Base-by-base conservation (phyloP, 2,113 vertebrate species). In the Gopherus flavomarginatus region DNA sequence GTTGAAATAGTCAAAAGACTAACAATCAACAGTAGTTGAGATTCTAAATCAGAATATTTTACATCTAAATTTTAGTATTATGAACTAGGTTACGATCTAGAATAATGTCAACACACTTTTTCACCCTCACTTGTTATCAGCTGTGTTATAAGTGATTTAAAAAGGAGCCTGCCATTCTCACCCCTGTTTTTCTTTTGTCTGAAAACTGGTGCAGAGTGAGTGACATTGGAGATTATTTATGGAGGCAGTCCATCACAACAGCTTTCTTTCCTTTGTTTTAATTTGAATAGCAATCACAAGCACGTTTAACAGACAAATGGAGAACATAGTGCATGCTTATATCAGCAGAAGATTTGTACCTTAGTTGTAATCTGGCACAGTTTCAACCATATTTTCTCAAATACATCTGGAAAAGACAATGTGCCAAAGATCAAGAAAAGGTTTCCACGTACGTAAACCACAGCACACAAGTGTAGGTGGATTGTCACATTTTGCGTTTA, bases 1-100 rank as follows among this genome's bases (percentile, higher is more conserved):
- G 90, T 93, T 69, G 81, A 95, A 85, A 89, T 89, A 94, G 96
- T 96, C 56, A 96, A 81, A 86, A 94, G 80, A 59, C 27, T 80
- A 90, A 85, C 75, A 87, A 90, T 90, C 59, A 95, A 81, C 50
- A 90, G 79, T 86, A 90, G 87, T 26, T 62, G 82, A 90, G 84
- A 87, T 90, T 96, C 90, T 1, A 92, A 78, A 59, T n/a, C 17
- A 21, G 62, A 69, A n/a, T 38, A 72, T 72, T 72, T n/a, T n/a
- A 38, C 11, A n/a, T 69, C 16, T n/a, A 69, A n/a, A n/a, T 72
- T 11, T 81, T 5, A 81, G 27, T 44, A 1, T 89, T 88, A 19
- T 26, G 31, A 7, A 52, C 4, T 65, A 47, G 47, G 11, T 62
- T 92, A 47, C 17, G 49, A 56, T 86, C 19, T 35, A 88, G 38